These are phyloP conservation scores for Flexamia atlantica DNA, from an alignment of 2,888 invertebrate genomes.

Conservation along the genomic window DNA sequence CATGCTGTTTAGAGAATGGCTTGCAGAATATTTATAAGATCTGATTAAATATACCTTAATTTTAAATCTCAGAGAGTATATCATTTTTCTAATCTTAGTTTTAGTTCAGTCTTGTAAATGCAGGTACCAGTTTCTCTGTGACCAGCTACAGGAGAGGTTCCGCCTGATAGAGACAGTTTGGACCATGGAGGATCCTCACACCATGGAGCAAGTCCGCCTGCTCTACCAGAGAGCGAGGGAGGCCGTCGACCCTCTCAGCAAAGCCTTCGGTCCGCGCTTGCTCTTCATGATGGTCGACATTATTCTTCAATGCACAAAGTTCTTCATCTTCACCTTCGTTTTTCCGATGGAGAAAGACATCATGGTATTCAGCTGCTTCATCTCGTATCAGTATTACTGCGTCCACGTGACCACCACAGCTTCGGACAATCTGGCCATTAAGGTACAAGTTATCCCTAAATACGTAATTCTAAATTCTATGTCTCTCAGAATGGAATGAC, in stretches of 20 bases:
- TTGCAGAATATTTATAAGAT: no score
- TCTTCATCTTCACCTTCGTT: slow-evolving; percentile 20
- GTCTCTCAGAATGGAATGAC: no score
- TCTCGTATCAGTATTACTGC: slow-evolving; percentile 9
- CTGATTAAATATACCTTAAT: no score
- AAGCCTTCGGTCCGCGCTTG: slow-evolving; percentile 12
- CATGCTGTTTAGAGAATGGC: no score
- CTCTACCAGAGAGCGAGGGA: not conserved
- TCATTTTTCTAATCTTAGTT: no score
- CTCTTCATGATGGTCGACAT: slow-evolving; percentile 13
- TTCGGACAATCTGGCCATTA: slow-evolving; percentile 5
- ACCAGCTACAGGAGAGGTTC: slow-evolving; percentile 12
- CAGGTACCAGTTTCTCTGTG: slow-evolving; percentile 20
- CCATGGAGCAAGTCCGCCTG: slow-evolving; percentile 13
- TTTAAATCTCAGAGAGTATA: no score
- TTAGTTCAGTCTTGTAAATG: not conserved
- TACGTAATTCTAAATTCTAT: no score
- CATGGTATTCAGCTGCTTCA: not conserved
- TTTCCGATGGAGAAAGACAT: not conserved
- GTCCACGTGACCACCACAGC: slow-evolving; percentile 12
- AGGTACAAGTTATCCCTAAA: slow-evolving; percentile 4
- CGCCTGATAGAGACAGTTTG: slow-evolving; percentile 15
- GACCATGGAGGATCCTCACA: not conserved
- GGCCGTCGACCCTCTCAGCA: not conserved
- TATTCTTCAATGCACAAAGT: not conserved